Evolutionary conservation across 2,797 vertebrate species (phyloP).

Genomic region (Cuniculus paca): DNA sequence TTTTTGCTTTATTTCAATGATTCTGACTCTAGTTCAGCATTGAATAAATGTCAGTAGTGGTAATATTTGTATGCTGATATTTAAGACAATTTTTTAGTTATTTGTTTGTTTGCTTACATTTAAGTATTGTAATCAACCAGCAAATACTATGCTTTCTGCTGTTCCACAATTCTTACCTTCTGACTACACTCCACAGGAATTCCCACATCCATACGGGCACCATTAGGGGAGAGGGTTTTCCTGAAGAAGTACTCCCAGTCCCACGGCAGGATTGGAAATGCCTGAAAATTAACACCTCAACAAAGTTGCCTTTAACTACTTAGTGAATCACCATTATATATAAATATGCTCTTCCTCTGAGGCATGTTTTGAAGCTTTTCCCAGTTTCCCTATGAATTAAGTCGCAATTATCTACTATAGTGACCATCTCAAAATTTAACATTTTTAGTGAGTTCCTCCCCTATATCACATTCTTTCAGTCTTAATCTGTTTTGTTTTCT

Average conservation of each 20-base stretch:
- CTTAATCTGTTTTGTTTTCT: neutral
- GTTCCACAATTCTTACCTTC: neutral
- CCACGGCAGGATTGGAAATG: conserved; percentile 33
- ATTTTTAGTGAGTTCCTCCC: neutral
- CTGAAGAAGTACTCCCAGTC: neutral
- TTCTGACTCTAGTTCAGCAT: neutral
- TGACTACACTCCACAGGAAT: neutral
- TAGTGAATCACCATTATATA: neutral
- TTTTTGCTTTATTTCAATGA: neutral
- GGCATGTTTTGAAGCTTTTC: neutral
- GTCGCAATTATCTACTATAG: neutral
- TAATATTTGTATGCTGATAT: neutral
- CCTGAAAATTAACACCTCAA: conserved; percentile 51
- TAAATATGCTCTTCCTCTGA: conserved; percentile 13
- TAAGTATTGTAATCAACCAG: neutral
- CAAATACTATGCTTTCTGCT: neutral
- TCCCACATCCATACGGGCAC: neutral
- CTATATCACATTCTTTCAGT: neutral
- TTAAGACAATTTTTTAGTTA: neutral
- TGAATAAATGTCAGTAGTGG: neutral
- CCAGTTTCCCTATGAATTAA: neutral
- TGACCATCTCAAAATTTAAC: neutral
- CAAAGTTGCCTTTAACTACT: neutral
- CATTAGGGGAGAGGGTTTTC: neutral
- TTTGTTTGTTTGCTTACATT: neutral